Base-by-base conservation (phyloP, 2,113 vertebrate genomes). In the Sprattus sprattus region DNA sequence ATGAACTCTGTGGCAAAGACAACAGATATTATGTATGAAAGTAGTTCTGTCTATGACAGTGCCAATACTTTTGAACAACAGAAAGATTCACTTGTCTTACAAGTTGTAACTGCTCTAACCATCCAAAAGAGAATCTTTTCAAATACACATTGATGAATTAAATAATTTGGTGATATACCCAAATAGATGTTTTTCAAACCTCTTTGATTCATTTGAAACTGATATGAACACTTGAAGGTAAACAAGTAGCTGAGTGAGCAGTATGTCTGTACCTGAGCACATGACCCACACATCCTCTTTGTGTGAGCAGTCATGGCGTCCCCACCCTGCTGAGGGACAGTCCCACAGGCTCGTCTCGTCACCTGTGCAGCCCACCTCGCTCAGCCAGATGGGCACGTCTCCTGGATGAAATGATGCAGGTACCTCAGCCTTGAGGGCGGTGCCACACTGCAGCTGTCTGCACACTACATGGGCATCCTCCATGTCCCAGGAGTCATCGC, bases 341-440 rank as follows among this genome's bases (percentile, higher is more conserved):
- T 57, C 83, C 89, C 86, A 88, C 44, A 91, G 86, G 39, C 84
- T 57, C 11, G 46, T 28, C 80, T 90, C 89, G 7, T 83, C 81
- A 18, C 87, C 90, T 44, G 45, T n/a, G 87, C 90, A 91, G 54
- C 83, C 32, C 88, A 91, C 88, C 85, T 88, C 81, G 81, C 89
- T 86, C 81, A 91, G 64, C 89, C 88, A 88, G 82, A 91, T 88
- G 75, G 46, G 78, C 60, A 82, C 85, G 84, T 84, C 75, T 85
- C 82, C 89, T 84, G 82, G 50, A 28, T 84, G 85, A 83, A 88
- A 90, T 84, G 50, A 87, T 54, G 87, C 82, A 20, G 87, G 84
- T 46, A 84, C 28, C 50, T 71, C 50, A 22, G 45, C 75, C 44
- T 81, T 85, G 64, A 87, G 84, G 9, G 86, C 84, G 10, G 82